A percentile compares a stretch with the other conserved stretches of the same genome.
Evolutionary conservation across 2,888 invertebrate genomes (phyloP).

Genomic region (Drosophila pegasa): DNA sequence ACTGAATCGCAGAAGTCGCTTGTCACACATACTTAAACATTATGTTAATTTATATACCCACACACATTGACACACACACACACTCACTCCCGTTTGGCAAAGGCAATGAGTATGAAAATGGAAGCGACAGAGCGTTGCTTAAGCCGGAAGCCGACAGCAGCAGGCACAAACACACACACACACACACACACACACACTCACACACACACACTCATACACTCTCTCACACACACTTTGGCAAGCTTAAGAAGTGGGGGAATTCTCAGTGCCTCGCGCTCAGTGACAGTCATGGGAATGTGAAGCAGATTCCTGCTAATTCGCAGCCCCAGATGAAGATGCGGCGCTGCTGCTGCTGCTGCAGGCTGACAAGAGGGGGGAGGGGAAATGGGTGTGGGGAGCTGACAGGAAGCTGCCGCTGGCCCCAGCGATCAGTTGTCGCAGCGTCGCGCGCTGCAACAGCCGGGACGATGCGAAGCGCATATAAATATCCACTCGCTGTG

Average conservation of each 20-base stretch:
- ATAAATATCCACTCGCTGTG: slow-evolving; percentile 79
- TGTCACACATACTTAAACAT: slow-evolving; percentile 81
- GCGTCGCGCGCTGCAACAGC: slow-evolving; percentile 41
- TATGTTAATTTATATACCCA: slow-evolving; percentile 77
- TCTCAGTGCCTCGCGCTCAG: slow-evolving; percentile 31
- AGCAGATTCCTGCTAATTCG: slow-evolving; percentile 74
- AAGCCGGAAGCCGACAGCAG: slow-evolving; percentile 76
- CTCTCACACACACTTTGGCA: too few relatives aligned
- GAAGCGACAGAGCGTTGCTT: slow-evolving; percentile 77
- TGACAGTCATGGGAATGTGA: slow-evolving; percentile 71
- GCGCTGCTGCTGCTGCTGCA: slow-evolving; percentile 26
- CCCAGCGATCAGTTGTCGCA: slow-evolving; percentile 66
- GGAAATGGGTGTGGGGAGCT: slow-evolving; percentile 27
- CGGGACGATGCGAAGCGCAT: slow-evolving; percentile 55
- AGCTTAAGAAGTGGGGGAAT: slow-evolving; percentile 7
- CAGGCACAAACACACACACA: slow-evolving; percentile 45
- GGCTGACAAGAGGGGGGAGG: too few relatives aligned
- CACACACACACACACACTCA: background rate
- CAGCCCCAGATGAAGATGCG: slow-evolving; percentile 36
- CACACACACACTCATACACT: background rate
- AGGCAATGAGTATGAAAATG: slow-evolving; percentile 68
- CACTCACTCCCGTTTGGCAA: slow-evolving; percentile 28
- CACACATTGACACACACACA: slow-evolving; percentile 29
- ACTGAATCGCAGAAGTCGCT: slow-evolving; percentile 78
- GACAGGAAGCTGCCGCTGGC: slow-evolving; percentile 52